These are phyloP conservation scores for Microplitis deprimator DNA, from an alignment of 2,888 invertebrate species.

Conservation along the genomic window DNA sequence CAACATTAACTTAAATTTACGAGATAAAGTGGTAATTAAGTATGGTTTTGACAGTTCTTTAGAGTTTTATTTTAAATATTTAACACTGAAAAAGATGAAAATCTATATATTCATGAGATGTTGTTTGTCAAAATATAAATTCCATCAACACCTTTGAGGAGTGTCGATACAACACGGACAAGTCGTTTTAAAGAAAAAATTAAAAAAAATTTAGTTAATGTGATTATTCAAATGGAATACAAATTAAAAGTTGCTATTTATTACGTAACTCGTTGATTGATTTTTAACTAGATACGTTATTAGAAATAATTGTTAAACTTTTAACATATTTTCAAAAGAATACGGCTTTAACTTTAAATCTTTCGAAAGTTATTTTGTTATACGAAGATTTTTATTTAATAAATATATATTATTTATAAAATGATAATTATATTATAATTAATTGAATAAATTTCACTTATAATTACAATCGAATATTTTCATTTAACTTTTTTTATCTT, in stretches of 20 bases:
- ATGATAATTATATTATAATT: too few species aligned
- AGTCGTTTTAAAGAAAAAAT: neutral
- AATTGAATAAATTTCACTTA: too few species aligned
- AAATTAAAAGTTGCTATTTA: neutral
- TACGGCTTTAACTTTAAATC: neutral
- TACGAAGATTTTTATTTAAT: neutral
- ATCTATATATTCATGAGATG: neutral
- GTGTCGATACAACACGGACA: neutral
- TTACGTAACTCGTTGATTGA: slow-evolving; percentile 8
- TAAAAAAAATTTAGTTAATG: neutral
- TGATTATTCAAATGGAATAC: neutral
- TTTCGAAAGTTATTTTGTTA: neutral
- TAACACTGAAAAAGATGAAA: neutral
- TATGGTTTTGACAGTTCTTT: neutral
- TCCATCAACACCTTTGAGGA: neutral
- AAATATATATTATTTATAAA: too few species aligned
- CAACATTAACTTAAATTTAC: neutral
- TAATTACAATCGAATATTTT: too few species aligned
- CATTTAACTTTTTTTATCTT: too few species aligned
- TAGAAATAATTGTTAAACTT: neutral
- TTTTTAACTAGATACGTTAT: slow-evolving; percentile 9
- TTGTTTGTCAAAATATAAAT: neutral
- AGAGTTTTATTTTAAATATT: neutral
- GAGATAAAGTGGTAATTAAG: neutral
- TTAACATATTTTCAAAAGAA: neutral